Conservation (phyloP, 2,797 vertebrate genomes). For the Jordanella pulchra region DNA sequence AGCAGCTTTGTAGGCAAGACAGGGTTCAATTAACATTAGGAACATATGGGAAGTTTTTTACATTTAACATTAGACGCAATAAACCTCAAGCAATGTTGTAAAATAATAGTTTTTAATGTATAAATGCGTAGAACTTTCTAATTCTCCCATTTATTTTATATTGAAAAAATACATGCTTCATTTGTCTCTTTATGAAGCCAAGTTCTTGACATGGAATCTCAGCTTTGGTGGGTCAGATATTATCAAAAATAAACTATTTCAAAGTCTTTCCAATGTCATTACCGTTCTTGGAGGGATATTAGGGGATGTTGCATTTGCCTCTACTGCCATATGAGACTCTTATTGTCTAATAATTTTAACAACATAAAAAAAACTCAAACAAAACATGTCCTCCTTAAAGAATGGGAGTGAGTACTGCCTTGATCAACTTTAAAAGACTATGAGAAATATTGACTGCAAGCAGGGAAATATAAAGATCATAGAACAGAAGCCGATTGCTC, state of each 20-base stretch:
- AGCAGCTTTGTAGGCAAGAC: not conserved
- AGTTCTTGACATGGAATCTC: too few species aligned
- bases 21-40: not conserved
- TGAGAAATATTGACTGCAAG: too few species aligned
- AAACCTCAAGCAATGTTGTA: too few species aligned
- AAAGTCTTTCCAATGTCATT: not conserved
- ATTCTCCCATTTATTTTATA: not conserved
- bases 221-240: too few species aligned
- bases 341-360: not conserved
- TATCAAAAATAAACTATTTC: not conserved
- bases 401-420: not conserved
- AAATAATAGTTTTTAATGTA: too few species aligned
- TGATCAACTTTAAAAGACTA: not conserved
- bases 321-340: not conserved
- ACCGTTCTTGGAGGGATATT: conserved; percentile 14
- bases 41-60: too few species aligned
- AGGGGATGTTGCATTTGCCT: conserved; percentile 14
- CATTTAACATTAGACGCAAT: too few species aligned
- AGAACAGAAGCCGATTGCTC: not conserved
- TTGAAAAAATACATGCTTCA: not conserved
- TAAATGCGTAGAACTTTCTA: too few species aligned
- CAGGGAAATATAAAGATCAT: not conserved
- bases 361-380: not conserved
- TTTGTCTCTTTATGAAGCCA: too few species aligned
- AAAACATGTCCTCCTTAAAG: not conserved